A percentile compares a stretch with the other conserved stretches of the same genome.
phyloP scores from a whole-genome alignment of 2,888 invertebrate species.

The Zhuqinia jingwanae region DNA sequence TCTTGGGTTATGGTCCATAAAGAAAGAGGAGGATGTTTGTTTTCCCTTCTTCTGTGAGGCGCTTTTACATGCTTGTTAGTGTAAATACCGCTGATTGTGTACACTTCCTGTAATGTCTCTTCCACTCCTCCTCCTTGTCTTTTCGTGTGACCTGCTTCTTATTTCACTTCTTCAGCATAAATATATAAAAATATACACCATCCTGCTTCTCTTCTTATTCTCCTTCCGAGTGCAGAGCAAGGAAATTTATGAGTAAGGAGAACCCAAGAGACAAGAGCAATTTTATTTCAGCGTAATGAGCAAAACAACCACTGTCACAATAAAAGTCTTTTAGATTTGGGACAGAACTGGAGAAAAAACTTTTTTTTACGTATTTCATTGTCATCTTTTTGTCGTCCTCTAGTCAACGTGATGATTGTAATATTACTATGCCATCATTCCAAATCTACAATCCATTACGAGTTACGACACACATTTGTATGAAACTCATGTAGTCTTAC shows the following conservation, averaged over 20 bases:
- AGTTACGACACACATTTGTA: no score
- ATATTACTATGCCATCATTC: slow-evolving; percentile 1
- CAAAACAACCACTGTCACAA: slow-evolving; percentile 8
- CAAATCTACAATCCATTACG: no score
- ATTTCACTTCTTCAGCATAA: not conserved
- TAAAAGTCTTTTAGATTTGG: not conserved
- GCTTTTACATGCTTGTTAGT: slow-evolving; percentile 3
- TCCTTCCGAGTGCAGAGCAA: not conserved
- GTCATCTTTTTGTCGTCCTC: slow-evolving; percentile 6
- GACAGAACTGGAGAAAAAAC: not conserved
- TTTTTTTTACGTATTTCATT: not conserved
- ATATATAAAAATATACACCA: no score
- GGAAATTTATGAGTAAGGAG: slow-evolving; percentile 27
- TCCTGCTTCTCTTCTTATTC: not conserved
- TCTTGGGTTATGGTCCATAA: not conserved
- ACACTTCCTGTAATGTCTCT: slow-evolving; percentile 1
- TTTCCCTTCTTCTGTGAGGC: not conserved
- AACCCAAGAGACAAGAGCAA: slow-evolving; percentile 23
- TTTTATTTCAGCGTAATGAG: slow-evolving; percentile 23
- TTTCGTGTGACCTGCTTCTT: not conserved
- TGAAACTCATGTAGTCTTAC: no score
- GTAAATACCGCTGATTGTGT: slow-evolving; percentile 10
- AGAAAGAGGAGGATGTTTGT: not conserved
- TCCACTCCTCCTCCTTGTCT: no score
- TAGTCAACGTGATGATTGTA: not conserved